A percentile compares a stretch with the other conserved stretches of the same genome.
These are phyloP conservation scores for Ceratitis capitata DNA, from an alignment of 1,140 invertebrate species.

Conservation along the genomic window DNA sequence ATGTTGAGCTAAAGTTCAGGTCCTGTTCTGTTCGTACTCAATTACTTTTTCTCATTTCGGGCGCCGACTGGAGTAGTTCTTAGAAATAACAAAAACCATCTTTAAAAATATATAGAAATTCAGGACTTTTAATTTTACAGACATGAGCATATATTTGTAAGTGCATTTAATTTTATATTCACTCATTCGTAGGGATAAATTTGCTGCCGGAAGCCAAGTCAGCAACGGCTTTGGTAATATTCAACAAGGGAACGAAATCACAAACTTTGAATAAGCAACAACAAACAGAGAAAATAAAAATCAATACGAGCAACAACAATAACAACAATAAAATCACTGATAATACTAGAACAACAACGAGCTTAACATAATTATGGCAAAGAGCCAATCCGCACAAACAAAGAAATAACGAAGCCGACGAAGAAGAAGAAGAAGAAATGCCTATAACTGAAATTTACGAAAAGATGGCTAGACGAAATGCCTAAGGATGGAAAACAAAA, in stretches of 20 bases:
- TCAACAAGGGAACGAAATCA: not conserved
- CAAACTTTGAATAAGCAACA: not conserved
- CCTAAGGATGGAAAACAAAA: not conserved
- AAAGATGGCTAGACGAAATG: constrained; percentile 30
- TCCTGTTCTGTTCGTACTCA: too few species aligned
- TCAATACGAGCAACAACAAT: too few species aligned
- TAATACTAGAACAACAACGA: constrained; percentile 12
- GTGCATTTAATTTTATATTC: not conserved
- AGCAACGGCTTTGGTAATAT: not conserved
- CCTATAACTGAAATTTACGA: not conserved
- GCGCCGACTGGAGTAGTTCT: too few species aligned
- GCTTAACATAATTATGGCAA: constrained; percentile 35
- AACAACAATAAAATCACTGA: not conserved
- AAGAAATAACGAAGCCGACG: too few species aligned
- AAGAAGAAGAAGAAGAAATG: too few species aligned
- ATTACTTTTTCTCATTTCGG: too few species aligned
- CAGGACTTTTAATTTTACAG: too few species aligned
- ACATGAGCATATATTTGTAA: not conserved
- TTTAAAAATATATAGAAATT: too few species aligned
- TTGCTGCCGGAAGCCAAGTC: not conserved
- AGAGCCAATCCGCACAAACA: constrained; percentile 7
- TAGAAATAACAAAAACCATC: too few species aligned
- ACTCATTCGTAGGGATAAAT: not conserved
- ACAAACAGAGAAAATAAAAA: not conserved
- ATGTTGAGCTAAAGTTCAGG: too few species aligned